These are phyloP conservation scores for Umimayanthus chanpuru DNA, from an alignment of 92 coral and sea anemone genomes.

Conservation along the genomic window DNA sequence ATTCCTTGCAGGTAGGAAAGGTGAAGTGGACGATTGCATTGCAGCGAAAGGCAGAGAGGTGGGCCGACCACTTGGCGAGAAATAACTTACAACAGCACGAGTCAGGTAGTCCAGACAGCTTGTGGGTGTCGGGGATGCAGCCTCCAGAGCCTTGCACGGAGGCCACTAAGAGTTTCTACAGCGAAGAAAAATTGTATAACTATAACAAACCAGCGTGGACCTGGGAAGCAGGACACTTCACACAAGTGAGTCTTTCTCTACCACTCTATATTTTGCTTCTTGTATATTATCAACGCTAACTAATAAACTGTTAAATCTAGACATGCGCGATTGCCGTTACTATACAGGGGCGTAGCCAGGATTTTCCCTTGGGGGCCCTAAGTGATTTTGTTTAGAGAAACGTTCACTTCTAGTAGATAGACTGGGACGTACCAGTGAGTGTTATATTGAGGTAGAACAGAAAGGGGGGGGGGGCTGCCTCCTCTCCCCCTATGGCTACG, in stretches of 20 bases:
- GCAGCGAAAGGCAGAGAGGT: conserved; percentile 34
- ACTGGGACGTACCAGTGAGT: too few relatives aligned
- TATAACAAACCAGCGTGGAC: conserved; percentile 50
- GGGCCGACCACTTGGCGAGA: conserved; percentile 44
- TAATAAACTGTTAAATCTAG: too few relatives aligned
- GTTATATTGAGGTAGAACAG: too few relatives aligned
- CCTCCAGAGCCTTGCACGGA: conserved; percentile 34
- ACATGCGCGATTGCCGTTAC: too few relatives aligned
- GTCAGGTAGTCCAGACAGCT: not conserved
- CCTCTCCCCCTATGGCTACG: too few relatives aligned
- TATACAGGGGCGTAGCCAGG: too few relatives aligned
- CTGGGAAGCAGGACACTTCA: conserved; percentile 48
- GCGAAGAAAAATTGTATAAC: conserved; percentile 41
- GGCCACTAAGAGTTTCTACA: conserved; percentile 48
- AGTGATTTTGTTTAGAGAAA: too few relatives aligned
- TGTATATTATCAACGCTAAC: too few relatives aligned
- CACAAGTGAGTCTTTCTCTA: conserved; percentile 29
- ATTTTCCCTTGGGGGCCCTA: too few relatives aligned
- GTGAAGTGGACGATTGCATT: conserved; percentile 42
- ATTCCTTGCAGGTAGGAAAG: conserved; percentile 14
- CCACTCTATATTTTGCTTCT: too few relatives aligned
- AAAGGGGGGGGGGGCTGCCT: too few relatives aligned
- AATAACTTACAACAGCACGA: conserved; percentile 37
- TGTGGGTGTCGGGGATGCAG: conserved; percentile 18
- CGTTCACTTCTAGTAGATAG: too few relatives aligned